Conservation (phyloP, 2,113 vertebrate species). For the Tychaedon coryphoeus region DNA sequence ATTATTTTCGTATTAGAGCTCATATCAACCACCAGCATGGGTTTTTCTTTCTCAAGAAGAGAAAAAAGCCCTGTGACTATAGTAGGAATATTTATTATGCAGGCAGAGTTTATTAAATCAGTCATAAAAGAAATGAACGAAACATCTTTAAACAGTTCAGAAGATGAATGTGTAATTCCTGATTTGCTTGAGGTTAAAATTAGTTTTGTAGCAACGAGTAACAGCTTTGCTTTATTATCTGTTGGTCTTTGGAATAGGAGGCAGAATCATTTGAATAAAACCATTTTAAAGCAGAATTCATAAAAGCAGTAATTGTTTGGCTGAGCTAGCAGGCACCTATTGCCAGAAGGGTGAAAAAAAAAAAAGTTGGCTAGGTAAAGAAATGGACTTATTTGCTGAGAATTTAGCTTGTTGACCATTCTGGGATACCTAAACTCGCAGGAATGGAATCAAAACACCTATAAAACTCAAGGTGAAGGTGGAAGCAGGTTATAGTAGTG, state of each 20-base stretch:
- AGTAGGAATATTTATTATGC: conserved; percentile 56
- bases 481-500: neutral
- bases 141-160: conserved; percentile 49
- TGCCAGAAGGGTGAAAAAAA: neutral
- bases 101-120: conserved; percentile 73
- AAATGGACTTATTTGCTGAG: neutral
- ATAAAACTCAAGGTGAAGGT: conserved; percentile 15
- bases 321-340: conserved; percentile 48
- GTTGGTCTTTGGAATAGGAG: conserved; percentile 46
- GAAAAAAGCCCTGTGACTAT: conserved; percentile 24
- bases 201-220: conserved; percentile 41
- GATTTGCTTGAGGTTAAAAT: conserved; percentile 65
- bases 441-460: conserved; percentile 43
- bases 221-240: conserved; percentile 34
- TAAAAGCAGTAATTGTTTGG: conserved; percentile 52
- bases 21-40: neutral
- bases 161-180: conserved; percentile 42
- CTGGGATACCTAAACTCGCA: neutral
- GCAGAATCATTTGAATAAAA: conserved; percentile 45
- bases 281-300: conserved; percentile 58
- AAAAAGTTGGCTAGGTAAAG: conserved; percentile 50
- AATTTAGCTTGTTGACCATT: neutral
- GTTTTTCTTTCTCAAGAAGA: conserved; percentile 23
- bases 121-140: conserved; percentile 44
- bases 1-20: conserved; percentile 42